Evolutionary conservation across 2,113 vertebrate species (phyloP), one percentile per base, ranked within the genome.

Genomic region (Labeo rohita): DNA sequence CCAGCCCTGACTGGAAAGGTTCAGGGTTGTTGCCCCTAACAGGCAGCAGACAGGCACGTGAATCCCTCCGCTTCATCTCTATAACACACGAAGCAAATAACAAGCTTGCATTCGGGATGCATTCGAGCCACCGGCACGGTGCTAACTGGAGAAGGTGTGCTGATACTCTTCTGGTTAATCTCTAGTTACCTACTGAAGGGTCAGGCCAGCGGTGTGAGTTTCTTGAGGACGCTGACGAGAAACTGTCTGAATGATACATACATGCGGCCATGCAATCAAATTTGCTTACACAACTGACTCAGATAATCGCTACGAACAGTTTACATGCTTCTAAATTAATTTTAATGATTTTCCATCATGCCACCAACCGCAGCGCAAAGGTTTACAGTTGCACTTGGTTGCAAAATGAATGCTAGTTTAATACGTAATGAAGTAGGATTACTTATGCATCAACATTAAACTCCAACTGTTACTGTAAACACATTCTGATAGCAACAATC

Each of bases 91-190:
- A 47, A 54, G 3, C 11, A n/a, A 65, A 65, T 61, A 80, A 28
- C 23, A 65, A 16, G 7, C n/a, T 65, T 49, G 43, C 0, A 39
- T 39, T 39, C 39, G 5, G n/a, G 36, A 18, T 80, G 21, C 68
- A 70, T 56, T 45, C 23, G 43, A 70, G 50, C 23, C 39, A 6
- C 34, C 15, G n/a, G 6, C 5, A 9, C 39, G n/a, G 63, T 18
- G 84, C 84, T 77, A 68, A 77, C 84, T 72, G 49, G 75, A 70
- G 84, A 34, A 45, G 75, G 68, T 73, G 72, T 56, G 84, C 76
- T 59, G 76, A 85, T 85, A 72, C 54, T 28, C 50, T 61, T 63
- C 43, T 80, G 50, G 50, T 66, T 45, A 39, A 85, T 56, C 65
- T 85, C 84, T 54, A 34, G 49, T 70, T 70, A 70, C 76, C 84